These are phyloP conservation scores for Agrotis puta DNA, from an alignment of 2,888 invertebrate genomes.

Conservation along the genomic window DNA sequence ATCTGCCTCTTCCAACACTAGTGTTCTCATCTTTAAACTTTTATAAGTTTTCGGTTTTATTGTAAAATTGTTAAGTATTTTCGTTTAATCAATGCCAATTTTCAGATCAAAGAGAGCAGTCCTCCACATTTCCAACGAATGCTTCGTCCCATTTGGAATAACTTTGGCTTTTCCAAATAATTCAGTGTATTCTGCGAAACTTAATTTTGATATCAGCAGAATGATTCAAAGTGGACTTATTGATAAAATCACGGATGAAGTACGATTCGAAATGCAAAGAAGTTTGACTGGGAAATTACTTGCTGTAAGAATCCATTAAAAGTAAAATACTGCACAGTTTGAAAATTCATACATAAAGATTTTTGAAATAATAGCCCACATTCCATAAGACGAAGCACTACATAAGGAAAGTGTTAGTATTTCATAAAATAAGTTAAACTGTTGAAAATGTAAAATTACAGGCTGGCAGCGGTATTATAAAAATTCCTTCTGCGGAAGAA, in stretches of 20 bases:
- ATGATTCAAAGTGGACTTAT: constrained; percentile 93
- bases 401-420: no score
- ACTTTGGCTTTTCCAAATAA: constrained; percentile 92
- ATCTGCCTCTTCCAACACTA: no score
- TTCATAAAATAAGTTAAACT: no score
- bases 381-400: no score
- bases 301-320: constrained; percentile 86
- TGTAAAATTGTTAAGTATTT: no score
- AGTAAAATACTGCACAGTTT: no score
- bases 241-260: constrained; percentile 92
- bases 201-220: constrained; percentile 91
- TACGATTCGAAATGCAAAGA: constrained; percentile 94
- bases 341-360: no score
- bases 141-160: constrained; percentile 94
- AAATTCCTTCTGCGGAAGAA: constrained; percentile 91
- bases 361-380: no score
- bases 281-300: constrained; percentile 91
- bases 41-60: no score
- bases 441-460: constrained; percentile 64
- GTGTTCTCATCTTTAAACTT: no score
- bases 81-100: neutral
- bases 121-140: constrained; percentile 94
- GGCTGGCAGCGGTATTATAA: constrained; percentile 85
- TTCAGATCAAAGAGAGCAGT: constrained; percentile 91
- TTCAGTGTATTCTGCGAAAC: constrained; percentile 92